Base-by-base conservation (phyloP, 2,113 vertebrate species). In the Thunnus thynnus region DNA sequence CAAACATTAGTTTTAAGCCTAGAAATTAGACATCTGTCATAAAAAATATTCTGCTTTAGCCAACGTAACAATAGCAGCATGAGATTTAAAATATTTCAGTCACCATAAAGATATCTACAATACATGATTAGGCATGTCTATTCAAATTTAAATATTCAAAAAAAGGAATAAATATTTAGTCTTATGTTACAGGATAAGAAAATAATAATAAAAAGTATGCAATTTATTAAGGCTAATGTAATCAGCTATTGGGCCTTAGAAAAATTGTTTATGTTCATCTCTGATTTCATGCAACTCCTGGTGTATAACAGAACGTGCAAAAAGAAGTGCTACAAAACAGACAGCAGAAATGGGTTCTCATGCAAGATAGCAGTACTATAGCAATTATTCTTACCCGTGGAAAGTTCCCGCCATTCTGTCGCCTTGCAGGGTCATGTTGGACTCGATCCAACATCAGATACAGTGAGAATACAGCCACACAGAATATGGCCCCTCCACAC, bases 391-490 rank as follows among this genome's bases (percentile, higher is more conserved):
- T 94, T 94, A 99, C 98, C 96, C 98, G 92, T 82, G 98, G 98
- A 90, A 99, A 99, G 94, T 99, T 98, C 73, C 97, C 97, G 1
- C 96, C 96, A 0, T 82, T 96, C 94, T 98, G 97, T 90, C 96
- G 95, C 58, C 97, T 94, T 16, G 95, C 48, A 16, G 97, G 98
- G 74, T 99, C 98, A 10, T 97, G 97, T 85, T 99, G 98, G 90
- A 99, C 98, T 54, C 97, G 95, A 91, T 99, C 98, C 95, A 99
- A 93, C 98, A 99, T 99, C 86, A 99, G 89, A 95, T 99, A 99
- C 56, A 99, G 97, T 0, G 98, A 98, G 93, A 99, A 99, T 66
- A 99, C 98, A 0, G 98, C 98, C 93, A 99, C 98, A 63, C 98
- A 99, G 95, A 99, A 99, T 92, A 98, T 97, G 82, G 97, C 98